Evolutionary conservation across 2,113 vertebrate species (phyloP).

Genomic region (Phalacrocorax brasilianus): DNA sequence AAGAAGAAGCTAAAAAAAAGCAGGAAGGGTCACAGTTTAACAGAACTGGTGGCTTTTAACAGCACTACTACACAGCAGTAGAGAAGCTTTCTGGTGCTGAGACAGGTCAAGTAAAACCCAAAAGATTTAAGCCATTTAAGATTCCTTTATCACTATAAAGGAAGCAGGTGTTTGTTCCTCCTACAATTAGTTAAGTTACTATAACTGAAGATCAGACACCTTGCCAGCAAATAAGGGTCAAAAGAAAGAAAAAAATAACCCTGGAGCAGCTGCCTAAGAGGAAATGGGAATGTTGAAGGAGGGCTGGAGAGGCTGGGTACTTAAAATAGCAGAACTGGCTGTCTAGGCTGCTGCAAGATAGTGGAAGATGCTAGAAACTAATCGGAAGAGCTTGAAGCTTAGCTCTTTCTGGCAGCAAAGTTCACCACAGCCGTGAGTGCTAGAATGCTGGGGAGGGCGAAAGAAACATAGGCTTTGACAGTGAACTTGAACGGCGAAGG

Average conservation of each 20-base stretch:
- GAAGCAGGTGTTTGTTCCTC: neutral
- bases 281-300: neutral
- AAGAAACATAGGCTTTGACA: neutral
- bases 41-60: neutral
- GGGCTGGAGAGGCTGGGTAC: neutral
- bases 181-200: neutral
- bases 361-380: neutral
- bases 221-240: neutral
- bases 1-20: neutral
- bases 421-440: neutral
- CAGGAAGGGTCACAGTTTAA: neutral
- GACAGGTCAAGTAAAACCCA: neutral
- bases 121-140: neutral
- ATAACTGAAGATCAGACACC: neutral
- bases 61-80: neutral
- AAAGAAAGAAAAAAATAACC: neutral
- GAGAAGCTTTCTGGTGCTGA: neutral
- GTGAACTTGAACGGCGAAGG: neutral
- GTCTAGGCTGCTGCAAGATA: neutral
- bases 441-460: neutral
- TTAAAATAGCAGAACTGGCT: neutral
- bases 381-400: neutral
- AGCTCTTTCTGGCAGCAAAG: neutral
- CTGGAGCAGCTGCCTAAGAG: neutral
- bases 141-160: neutral